A percentile compares a stretch with the other conserved stretches of the same genome.
phyloP scores from a whole-genome alignment of 2,797 vertebrate species.

The Carcharodon carcharias region DNA sequence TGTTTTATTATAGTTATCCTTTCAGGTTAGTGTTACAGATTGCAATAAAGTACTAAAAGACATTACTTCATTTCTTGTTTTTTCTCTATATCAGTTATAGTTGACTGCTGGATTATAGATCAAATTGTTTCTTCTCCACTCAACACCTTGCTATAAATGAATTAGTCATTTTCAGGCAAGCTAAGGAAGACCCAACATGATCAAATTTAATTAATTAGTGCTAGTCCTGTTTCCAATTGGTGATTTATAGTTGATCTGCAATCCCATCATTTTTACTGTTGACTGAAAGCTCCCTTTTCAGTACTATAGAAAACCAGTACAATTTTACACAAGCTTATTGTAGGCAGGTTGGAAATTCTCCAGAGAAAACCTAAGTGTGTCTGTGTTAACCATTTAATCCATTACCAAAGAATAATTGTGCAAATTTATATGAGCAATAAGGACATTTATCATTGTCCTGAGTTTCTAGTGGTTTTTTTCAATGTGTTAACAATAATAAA shows the following conservation, averaged over 20 bases:
- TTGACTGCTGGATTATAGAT: conserved; percentile 9
- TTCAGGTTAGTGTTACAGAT: not conserved
- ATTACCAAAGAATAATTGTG: not conserved
- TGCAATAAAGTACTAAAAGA: not conserved
- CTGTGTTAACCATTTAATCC: not conserved
- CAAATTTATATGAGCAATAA: not conserved
- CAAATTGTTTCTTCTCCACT: not conserved
- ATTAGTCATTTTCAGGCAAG: not conserved
- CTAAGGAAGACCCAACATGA: not conserved
- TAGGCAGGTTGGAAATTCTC: conserved; percentile 21
- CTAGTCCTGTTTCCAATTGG: not conserved
- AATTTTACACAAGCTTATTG: not conserved
- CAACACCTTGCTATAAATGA: not conserved
- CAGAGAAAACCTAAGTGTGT: not conserved
- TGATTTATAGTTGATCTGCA: not conserved
- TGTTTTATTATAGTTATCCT: not conserved
- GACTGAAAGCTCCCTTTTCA: not conserved
- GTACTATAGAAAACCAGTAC: not conserved
- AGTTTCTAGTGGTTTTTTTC: not conserved
- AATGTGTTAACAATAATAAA: not conserved
- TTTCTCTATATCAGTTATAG: not conserved
- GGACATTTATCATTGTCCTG: not conserved
- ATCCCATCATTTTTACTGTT: conserved; percentile 11
- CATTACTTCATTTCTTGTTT: not conserved
- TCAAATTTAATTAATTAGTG: conserved; percentile 24